These are phyloP conservation scores for Physeter macrocephalus DNA, from an alignment of 2,113 vertebrate genomes.

Conservation along the genomic window DNA sequence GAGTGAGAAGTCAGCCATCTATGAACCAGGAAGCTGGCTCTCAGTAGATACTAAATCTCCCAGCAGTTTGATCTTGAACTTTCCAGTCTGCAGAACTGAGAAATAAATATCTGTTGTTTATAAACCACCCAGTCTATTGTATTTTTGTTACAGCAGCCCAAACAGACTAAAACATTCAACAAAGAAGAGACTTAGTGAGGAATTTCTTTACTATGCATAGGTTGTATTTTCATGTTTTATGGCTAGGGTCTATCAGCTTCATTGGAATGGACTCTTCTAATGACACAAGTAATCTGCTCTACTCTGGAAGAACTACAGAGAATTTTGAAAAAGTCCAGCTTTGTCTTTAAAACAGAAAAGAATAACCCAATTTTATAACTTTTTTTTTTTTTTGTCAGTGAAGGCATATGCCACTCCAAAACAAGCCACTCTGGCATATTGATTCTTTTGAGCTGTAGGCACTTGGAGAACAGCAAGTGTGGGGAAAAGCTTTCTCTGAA, in stretches of 20 bases:
- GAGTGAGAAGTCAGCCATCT: background rate
- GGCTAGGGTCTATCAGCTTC: background rate
- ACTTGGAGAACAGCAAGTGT: background rate
- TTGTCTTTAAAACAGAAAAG: background rate
- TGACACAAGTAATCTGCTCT: background rate
- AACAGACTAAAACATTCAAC: background rate
- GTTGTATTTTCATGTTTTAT: slow-evolving; percentile 18
- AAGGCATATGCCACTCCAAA: background rate
- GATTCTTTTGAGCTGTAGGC: background rate
- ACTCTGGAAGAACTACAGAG: background rate
- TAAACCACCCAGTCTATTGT: background rate
- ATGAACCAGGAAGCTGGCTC: background rate
- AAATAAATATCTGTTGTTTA: background rate
- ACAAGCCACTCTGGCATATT: background rate
- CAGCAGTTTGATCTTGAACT: background rate
- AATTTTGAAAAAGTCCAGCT: background rate
- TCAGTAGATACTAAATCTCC: background rate
- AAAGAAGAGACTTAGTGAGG: background rate
- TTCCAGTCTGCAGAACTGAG: background rate
- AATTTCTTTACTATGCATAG: background rate
- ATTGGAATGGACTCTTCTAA: background rate
- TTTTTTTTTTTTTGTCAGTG: background rate
- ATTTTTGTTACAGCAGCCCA: background rate
- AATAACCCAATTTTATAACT: background rate
- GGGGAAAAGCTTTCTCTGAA: background rate